These are phyloP conservation scores for Adelges cooleyi DNA, from an alignment of 1,140 invertebrate species.

Conservation along the genomic window DNA sequence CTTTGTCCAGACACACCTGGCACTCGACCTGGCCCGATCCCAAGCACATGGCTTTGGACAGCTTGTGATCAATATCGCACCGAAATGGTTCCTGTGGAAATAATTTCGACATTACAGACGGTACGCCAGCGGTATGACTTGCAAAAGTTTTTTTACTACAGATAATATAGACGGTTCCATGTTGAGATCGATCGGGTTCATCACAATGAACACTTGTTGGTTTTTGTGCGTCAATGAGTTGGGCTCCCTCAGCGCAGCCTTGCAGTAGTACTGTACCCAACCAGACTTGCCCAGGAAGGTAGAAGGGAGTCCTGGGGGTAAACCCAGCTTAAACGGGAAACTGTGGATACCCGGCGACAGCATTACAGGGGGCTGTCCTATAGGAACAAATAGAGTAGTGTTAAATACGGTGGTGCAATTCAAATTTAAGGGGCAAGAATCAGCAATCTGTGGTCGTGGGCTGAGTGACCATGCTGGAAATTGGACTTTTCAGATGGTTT, in stretches of 20 bases:
- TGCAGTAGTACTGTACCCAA: slow-evolving; percentile 92
- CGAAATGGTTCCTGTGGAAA: slow-evolving; percentile 72
- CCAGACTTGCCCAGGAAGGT: slow-evolving; percentile 89
- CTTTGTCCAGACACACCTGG: slow-evolving; percentile 72
- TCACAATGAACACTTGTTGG: slow-evolving; percentile 91
- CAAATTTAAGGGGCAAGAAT: no score
- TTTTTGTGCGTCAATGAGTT: slow-evolving; percentile 87
- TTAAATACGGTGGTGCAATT: no score
- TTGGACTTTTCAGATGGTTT: no score
- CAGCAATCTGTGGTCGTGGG: no score
- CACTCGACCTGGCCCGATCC: slow-evolving; percentile 70
- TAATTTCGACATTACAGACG: neutral
- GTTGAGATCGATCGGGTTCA: slow-evolving; percentile 91
- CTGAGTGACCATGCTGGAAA: no score
- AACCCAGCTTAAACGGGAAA: slow-evolving; percentile 85
- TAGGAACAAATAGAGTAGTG: no score
- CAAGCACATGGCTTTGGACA: slow-evolving; percentile 68
- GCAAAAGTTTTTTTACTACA: slow-evolving; percentile 46
- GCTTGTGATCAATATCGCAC: slow-evolving; percentile 77
- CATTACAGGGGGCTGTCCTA: slow-evolving; percentile 65
- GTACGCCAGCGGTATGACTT: neutral
- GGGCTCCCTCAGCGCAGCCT: slow-evolving; percentile 76
- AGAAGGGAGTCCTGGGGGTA: slow-evolving; percentile 79
- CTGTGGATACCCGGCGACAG: slow-evolving; percentile 90
- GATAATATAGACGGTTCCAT: slow-evolving; percentile 74